phyloP scores from a whole-genome alignment of 2,888 invertebrate genomes.

The Mesodorylaimus sp. region DNA sequence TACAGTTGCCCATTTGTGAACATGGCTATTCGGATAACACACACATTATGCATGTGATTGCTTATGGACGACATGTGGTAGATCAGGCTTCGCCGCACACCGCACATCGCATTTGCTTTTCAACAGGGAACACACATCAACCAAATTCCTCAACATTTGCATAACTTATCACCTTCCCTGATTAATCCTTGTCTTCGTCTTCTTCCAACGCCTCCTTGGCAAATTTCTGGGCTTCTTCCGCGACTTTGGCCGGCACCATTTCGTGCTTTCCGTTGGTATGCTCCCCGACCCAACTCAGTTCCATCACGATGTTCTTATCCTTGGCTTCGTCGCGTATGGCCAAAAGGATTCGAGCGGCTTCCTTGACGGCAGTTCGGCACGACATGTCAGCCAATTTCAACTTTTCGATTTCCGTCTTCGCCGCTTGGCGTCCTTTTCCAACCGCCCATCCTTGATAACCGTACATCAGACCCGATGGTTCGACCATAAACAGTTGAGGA shows the following conservation, averaged over 20 bases:
- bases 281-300: constrained; percentile 28
- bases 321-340: constrained; percentile 55
- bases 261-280: constrained; percentile 23
- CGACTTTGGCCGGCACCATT: constrained; percentile 18
- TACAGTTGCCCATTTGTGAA: too few relatives aligned
- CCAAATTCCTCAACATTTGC: too few relatives aligned
- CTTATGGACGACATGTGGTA: too few relatives aligned
- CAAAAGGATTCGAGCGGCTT: constrained; percentile 25
- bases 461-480: constrained; percentile 89
- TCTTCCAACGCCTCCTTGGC: constrained; percentile 24
- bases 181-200: too few relatives aligned
- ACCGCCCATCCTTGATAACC: constrained; percentile 91
- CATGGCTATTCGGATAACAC: too few relatives aligned
- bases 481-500: constrained; percentile 76
- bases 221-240: constrained; percentile 22
- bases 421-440: constrained; percentile 95
- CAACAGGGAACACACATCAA: too few relatives aligned
- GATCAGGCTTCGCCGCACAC: too few relatives aligned
- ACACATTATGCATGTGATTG: too few relatives aligned
- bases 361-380: constrained; percentile 17
- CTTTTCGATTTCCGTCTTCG: constrained; percentile 98
- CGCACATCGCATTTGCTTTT: too few relatives aligned
- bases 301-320: constrained; percentile 25
- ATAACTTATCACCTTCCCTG: too few relatives aligned
- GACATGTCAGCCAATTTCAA: constrained; percentile 42